Conservation (phyloP, 2,888 invertebrate genomes). For the Agrotis clavis region DNA sequence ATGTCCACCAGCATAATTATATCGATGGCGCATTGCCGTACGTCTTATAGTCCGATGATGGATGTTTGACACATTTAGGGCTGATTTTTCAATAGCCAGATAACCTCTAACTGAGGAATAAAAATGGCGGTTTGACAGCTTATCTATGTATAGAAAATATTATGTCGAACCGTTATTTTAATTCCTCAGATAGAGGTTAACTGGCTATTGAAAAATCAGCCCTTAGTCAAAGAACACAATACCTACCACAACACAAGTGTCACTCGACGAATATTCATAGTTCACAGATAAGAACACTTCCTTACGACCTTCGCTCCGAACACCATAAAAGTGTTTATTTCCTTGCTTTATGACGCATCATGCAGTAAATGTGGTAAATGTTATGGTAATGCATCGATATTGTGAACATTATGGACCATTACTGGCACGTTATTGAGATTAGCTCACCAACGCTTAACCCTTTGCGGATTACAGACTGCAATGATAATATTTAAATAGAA, state of each 20-base stretch:
- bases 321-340: conserved; percentile 45
- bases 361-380: conserved; percentile 9
- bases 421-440: conserved; percentile 5
- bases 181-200: too few species aligned
- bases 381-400: conserved; percentile 43
- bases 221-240: neutral
- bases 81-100: too few species aligned
- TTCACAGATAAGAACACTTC: conserved; percentile 8
- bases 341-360: conserved; percentile 16
- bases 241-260: neutral
- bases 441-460: neutral
- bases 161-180: too few species aligned
- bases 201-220: too few species aligned
- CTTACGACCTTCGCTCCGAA: conserved; percentile 17
- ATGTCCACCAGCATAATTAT: too few species aligned
- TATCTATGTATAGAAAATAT: too few species aligned
- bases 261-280: conserved; percentile 17
- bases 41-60: too few species aligned
- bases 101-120: too few species aligned
- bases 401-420: conserved; percentile 21
- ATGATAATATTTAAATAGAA: too few species aligned
- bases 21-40: too few species aligned
- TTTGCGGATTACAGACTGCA: neutral
- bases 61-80: too few species aligned
- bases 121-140: too few species aligned